Evolutionary conservation across 2,888 invertebrate species (phyloP), one percentile per base, ranked within the genome.

Genomic region (Epirrita christyi): DNA sequence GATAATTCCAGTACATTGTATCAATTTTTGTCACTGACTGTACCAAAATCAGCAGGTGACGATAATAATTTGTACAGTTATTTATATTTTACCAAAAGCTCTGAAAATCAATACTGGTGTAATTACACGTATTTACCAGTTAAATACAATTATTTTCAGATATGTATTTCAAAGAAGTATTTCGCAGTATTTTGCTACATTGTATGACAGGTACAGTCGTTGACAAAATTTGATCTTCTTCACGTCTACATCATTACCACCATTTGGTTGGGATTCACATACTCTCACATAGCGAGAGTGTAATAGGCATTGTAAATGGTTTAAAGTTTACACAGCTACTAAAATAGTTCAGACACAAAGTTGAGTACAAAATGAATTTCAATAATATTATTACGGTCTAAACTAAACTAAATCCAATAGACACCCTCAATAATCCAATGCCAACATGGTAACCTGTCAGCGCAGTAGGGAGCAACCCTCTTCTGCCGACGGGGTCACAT

Each of bases 391-490:
- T n/a, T n/a, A n/a, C n/a, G n/a, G n/a, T n/a, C 54, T 28, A 45
- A 45, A 50, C 55, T 59, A 61, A 50, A 53, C 47, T 59, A 71
- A 76, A 76, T 73, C 67, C 72, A 75, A 83, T 82, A 78, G 78
- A 73, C 75, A 73, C 71, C 64, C 72, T 69, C 50, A 58, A 42
- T 65, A 64, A 68, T 62, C 66, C 40, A 38, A 55, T 61, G 60
- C 65, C 53, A 72, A 14, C 70, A 76, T 63, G 67, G 72, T 77
- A 80, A 83, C 81, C 85, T 85, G 85, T 82, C 83, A 59, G 40
- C 71, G 57, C 76, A 47, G 70, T 67, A 69, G 81, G 81, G 80
- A 59, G 74, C 71, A 67, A 74, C 83, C 80, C 81, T 71, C 72
- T 38, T 42, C 52, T 47, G 62, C 43, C 47, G 48, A 11, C 15